phyloP scores from a whole-genome alignment of 2,113 vertebrate species.

The Odontesthes bonariensis region DNA sequence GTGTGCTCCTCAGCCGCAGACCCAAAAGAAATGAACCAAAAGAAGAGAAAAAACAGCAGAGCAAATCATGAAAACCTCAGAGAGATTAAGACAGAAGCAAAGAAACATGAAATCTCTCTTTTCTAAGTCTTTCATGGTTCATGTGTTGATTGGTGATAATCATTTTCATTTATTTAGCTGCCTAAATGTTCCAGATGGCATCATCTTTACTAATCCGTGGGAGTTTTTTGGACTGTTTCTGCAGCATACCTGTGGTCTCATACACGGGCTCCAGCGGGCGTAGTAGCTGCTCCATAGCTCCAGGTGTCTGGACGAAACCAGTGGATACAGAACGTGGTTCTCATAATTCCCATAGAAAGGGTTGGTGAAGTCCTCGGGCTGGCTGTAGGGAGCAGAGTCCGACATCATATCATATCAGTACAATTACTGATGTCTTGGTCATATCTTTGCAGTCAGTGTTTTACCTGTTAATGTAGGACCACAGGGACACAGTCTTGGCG shows the following conservation, averaged over 20 bases:
- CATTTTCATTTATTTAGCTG: no score
- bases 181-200: no score
- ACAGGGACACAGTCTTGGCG: slow-evolving; percentile 89
- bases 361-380: slow-evolving; percentile 93
- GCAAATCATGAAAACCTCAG: no score
- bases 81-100: no score
- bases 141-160: no score
- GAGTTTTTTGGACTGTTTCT: no score
- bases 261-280: slow-evolving; percentile 94
- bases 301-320: slow-evolving; percentile 91
- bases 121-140: no score
- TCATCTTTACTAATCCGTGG: no score
- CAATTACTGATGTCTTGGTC: background rate
- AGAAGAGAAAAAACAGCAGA: no score
- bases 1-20: no score
- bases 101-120: no score
- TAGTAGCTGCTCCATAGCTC: slow-evolving; percentile 96
- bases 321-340: slow-evolving; percentile 92
- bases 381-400: slow-evolving; percentile 63
- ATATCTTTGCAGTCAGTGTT: accelerated
- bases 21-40: no score
- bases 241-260: slow-evolving; percentile 91
- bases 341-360: slow-evolving; percentile 95
- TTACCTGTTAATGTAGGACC: slow-evolving; percentile 94
- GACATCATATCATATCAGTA: background rate